Evolutionary conservation across 2,888 invertebrate genomes (phyloP), one percentile per base, ranked within the genome.

Genomic region (Coleophora flavipennella): DNA sequence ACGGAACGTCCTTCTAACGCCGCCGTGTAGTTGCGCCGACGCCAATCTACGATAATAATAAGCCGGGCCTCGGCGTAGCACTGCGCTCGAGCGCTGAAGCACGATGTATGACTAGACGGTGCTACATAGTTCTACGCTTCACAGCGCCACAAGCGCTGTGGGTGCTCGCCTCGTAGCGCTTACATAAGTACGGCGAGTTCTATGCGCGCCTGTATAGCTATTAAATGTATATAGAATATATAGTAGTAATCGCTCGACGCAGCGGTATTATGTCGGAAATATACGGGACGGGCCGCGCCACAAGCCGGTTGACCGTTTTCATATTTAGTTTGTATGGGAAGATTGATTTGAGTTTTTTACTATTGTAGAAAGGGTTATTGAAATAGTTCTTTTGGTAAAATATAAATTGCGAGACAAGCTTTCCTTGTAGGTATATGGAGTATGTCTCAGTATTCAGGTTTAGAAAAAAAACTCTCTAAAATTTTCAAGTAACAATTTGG

Each of bases 231-330:
- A 84, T 84, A 83, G 84, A 84, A 84, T 84, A 84, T 84, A 84
- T 84, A 84, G 84, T 84, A 84, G 84, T 84, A 84, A 84, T 84
- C 84, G 84, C 84, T 84, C 84, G 84, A 84, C 84, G 84, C 84
- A 84, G 84, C 84, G 84, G 84, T 84, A 84, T 84, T 84, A 84
- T 84, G 84, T 84, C 83, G 84, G 84, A 84, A 84, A 84, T 84
- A 84, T 84, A 84, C 83, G 79, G 83, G 80, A 69, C 67, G 81
- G 69, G 64, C 67, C 71, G 73, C 78, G 83, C 71, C 77, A 77
- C 71, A 69, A 71, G 81, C 83, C 81, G 78, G 60, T 75, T 69
- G 64, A 74, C 73, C 56, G 66, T 73, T 81, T 75, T 55, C 58
- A 63, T 62, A 83, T 83, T 84, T 84, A 84, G 78, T 84, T 84